Evolutionary conservation across 2,888 invertebrate genomes (phyloP), one percentile per base, ranked within the genome.

Genomic region (Girardia tigrina): DNA sequence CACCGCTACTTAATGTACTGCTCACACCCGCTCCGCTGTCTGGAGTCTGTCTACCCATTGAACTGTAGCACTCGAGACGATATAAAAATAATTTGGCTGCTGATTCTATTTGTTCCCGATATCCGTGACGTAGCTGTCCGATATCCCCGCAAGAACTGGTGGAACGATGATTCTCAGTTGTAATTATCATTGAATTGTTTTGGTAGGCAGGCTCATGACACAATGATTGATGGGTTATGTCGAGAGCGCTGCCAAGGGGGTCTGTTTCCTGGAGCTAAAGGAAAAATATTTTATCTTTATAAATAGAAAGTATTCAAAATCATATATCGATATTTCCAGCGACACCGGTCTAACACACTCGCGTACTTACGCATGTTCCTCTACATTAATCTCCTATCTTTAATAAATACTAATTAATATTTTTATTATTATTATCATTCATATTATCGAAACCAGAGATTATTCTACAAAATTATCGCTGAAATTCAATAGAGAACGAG

Each of bases 11-110:
- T n/a, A 42, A 26, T 69, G 56, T 69, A 6, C 56, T 74, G 27
- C 74, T 74, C 4, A 74, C 74, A 4, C 56, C 56, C n/a, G 74
- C 74, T 26, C 74, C 74, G 27, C 42, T 42, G 56, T 74, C 74
- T 27, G 74, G 74, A 20, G 74, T 74, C n/a, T 74, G 74, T 42
- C 74, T 28, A 20, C 74, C 74, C 56, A 56, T 56, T 56, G 56
- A 56, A 23, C 56, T 56, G 56, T 56, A 56, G 23, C 56, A 56
- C 56, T 56, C 56, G 23, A 56, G n/a, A 20, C 56, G 56, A 56
- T 56, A 56, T n/a, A 56, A 20, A 4, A 56, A 16, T n/a, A 56
- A 56, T n/a, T 56, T 56, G 56, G 56, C 56, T 4, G 56, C 56
- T 56, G 56, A 56, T n/a, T 56, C 56, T 12, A 56, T 56, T 56